Evolutionary conservation across 1,140 invertebrate species (phyloP), one percentile per base, ranked within the genome.

Genomic region (Campoletis sonorensis): DNA sequence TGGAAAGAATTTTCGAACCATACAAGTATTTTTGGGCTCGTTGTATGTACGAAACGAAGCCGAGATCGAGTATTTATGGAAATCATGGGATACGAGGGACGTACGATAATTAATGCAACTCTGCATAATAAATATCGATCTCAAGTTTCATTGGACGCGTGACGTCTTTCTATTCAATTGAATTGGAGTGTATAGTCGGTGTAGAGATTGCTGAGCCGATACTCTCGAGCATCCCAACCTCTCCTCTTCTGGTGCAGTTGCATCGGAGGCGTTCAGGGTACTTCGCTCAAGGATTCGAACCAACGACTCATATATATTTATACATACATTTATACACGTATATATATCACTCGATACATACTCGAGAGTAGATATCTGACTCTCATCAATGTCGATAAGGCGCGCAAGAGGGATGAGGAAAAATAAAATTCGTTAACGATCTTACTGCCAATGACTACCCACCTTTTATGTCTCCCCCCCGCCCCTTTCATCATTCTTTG

Each of bases 121-220:
- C 81, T 85, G 86, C 87, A 89, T 85, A 86, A 86, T 88, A 91
- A 91, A 90, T 90, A 89, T 91, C 89, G 89, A 90, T 89, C 89
- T 87, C 88, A 85, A 81, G 80, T 71, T 83, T 85, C 79, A 86
- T 87, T 89, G 88, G 73, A 30, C 86, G 86, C 85, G 86, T 88
- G 87, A 85, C 84, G 81, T 87, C 85, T 84, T 87, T 86, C 85
- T 87, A 86, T 86, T 85, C 84, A 87, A 90, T 90, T 90, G 81
- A 88, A 89, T 89, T 88, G 54, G 45, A 77, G 54, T 83, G 83
- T 84, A 89, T 88, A 82, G 84, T 84, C 80, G 83, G 73, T 58
- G 33, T 16, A 75, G 49, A 26, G 21, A 27, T 15, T 23, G 23
- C n/a, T 51, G 72, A 54, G 61, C 73, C 54, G 73, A 77, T 77